Conservation (phyloP, 2,113 vertebrate species). For the Cranoglanis bouderius region DNA sequence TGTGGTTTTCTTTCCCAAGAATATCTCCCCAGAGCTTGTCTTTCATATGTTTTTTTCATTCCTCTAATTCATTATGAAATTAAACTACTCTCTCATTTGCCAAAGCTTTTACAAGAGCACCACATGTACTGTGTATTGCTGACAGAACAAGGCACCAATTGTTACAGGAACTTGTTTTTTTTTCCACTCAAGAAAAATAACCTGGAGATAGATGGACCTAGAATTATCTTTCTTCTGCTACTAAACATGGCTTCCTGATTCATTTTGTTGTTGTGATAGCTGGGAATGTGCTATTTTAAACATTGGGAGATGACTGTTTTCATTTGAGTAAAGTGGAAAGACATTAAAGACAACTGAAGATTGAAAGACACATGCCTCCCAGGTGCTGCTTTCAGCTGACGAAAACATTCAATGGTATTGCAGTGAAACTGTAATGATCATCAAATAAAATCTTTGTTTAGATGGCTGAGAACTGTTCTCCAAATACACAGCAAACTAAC, state of each 20-base stretch:
- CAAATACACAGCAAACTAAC: slow-evolving; percentile 10
- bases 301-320: slow-evolving; percentile 24
- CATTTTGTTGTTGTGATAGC: slow-evolving; percentile 35
- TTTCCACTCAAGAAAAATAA: slow-evolving; percentile 25
- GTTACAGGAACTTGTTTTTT: slow-evolving; percentile 24
- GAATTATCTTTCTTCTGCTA: slow-evolving; percentile 37
- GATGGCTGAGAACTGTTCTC: not conserved
- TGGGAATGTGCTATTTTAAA: slow-evolving; percentile 21
- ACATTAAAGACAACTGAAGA: slow-evolving; percentile 6
- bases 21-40: slow-evolving; percentile 32
- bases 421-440: slow-evolving; percentile 19
- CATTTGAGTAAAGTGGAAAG: slow-evolving; percentile 10
- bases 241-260: slow-evolving; percentile 28
- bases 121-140: not conserved
- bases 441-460: slow-evolving; percentile 16
- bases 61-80: slow-evolving; percentile 39
- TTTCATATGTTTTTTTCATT: slow-evolving; percentile 11
- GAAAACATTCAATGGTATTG: not conserved
- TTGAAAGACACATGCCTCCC: not conserved
- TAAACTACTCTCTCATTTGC: slow-evolving; percentile 35
- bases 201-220: slow-evolving; percentile 17
- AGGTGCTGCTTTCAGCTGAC: slow-evolving; percentile 10
- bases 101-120: slow-evolving; percentile 40
- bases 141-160: slow-evolving; percentile 30
- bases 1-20: slow-evolving; percentile 33